Evolutionary conservation across 2,113 vertebrate species (phyloP), one percentile per base, ranked within the genome.

Genomic region (Neoarius graeffei): DNA sequence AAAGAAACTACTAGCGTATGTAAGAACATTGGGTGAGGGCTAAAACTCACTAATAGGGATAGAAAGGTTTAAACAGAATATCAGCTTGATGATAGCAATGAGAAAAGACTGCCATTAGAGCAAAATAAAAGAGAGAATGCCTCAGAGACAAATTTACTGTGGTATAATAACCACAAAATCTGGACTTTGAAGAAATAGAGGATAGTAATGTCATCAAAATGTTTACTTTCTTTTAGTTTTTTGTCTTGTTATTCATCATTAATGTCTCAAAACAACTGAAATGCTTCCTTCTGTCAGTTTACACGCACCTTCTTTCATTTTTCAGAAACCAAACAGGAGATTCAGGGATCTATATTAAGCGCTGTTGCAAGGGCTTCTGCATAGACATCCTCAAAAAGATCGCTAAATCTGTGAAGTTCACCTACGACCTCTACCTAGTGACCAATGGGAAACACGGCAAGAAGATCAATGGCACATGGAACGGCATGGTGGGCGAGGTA

Each of bases 361-460:
- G 98, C 93, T 99, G 98, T 95, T 99, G 98, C 94, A 99, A 99
- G 90, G 98, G 98, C 14, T 99, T 99, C 95, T 99, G 98, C 90
- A 99, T 99, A 76, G 98, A 99, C 95, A 99, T 99, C 94, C 96
- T 99, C 88, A 99, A 99, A 95, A 99, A 99, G 94, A 99, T 99
- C 50, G 98, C 98, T 23, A 99, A 99, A 94, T 94, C 95, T 59
- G 98, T 99, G 86, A 99, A 99, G 92, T 99, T 99, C 91, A 98
- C 97, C 60, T 99, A 99, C 86, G 98, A 99, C 93, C 98, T 99
- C 77, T 99, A 99, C 94, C 95, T 99, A 94, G 98, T 99, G 84
- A 99, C 98, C 92, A 99, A 99, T 0, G 98, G 98, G 90, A 99
- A 99, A 91, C 98, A 99, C 4, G 98, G 98, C 83, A 99, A 99